phyloP scores from a whole-genome alignment of 1,140 invertebrate genomes.

The Lysiphlebus fabarum region DNA sequence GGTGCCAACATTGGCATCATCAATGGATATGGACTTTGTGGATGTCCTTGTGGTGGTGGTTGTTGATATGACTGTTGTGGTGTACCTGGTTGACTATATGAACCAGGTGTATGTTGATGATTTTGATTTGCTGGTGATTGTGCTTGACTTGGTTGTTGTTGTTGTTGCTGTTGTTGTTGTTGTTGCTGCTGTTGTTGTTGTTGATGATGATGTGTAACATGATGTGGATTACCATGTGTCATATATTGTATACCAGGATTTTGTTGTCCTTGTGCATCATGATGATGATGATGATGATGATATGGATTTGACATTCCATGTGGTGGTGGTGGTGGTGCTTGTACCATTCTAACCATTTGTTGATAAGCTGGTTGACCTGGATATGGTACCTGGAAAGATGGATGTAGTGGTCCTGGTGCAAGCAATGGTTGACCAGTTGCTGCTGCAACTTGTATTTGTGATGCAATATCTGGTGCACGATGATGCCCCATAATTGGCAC shows the following conservation, averaged over 20 bases:
- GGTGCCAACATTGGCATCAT: constrained; percentile 56
- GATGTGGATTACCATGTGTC: constrained; percentile 54
- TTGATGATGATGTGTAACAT: constrained; percentile 54
- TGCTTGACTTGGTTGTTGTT: constrained; percentile 58
- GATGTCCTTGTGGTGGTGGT: constrained; percentile 55
- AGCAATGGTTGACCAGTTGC: constrained; percentile 82
- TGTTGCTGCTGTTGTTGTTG: constrained; percentile 64
- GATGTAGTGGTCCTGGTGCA: constrained; percentile 68
- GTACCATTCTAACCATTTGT: constrained; percentile 55
- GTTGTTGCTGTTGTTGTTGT: constrained; percentile 58
- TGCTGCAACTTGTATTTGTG: constrained; percentile 70
- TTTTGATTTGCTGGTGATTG: constrained; percentile 64
- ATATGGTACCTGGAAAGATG: constrained; percentile 63
- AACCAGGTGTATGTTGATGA: constrained; percentile 59
- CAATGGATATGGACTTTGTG: constrained; percentile 55
- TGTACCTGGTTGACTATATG: constrained; percentile 59
- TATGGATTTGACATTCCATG: constrained; percentile 60
- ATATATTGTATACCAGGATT: constrained; percentile 61
- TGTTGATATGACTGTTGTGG: constrained; percentile 55
- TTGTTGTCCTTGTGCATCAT: constrained; percentile 58
- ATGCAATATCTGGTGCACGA: constrained; percentile 62
- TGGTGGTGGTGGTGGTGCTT: constrained; percentile 50
- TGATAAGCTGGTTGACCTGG: constrained; percentile 56
- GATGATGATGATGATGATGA: constrained; percentile 60
- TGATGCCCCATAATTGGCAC: constrained; percentile 62